Evolutionary conservation across 2,888 invertebrate species (phyloP).

Genomic region (Sialis fuliginosa): DNA sequence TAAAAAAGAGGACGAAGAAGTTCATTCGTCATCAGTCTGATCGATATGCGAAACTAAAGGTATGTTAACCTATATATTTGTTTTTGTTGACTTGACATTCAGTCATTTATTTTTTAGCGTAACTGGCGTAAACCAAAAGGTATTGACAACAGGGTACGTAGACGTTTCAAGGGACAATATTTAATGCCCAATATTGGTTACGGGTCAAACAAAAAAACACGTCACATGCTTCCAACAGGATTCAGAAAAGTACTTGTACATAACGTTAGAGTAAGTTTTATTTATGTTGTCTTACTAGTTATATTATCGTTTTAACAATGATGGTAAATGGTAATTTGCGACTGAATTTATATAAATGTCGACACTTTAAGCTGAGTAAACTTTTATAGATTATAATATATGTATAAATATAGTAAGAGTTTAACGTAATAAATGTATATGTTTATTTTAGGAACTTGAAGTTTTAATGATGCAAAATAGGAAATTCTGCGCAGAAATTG

Average conservation of each 20-base stretch:
- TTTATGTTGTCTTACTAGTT: not conserved
- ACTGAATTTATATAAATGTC: constrained; percentile 18
- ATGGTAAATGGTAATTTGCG: constrained; percentile 27
- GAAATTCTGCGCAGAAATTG: constrained; percentile 94
- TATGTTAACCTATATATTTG: constrained; percentile 22
- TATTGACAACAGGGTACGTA: constrained; percentile 99
- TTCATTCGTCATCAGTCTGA: constrained; percentile 98
- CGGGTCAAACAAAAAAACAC: constrained; percentile 85
- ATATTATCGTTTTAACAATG: constrained; percentile 12
- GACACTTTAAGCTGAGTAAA: constrained; percentile 16
- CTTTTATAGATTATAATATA: not conserved
- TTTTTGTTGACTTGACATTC: constrained; percentile 1
- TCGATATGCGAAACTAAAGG: constrained; percentile 89
- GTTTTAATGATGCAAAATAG: constrained; percentile 98
- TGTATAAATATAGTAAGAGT: not conserved
- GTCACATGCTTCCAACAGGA: constrained; percentile 94
- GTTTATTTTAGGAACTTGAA: constrained; percentile 63
- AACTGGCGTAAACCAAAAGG: constrained; percentile 99
- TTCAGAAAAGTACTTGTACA: constrained; percentile 90
- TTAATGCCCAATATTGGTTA: constrained; percentile 99
- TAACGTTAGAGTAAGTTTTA: constrained; percentile 52
- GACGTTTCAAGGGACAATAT: constrained; percentile 98
- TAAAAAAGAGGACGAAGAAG: constrained; percentile 96
- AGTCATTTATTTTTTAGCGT: constrained; percentile 34
- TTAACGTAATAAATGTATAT: not conserved